Evolutionary conservation across 37 sponge, comb jelly and placozoan genomes (phyloP), one percentile per base, ranked within the genome.

Genomic region (Chondrosia reniformis): DNA sequence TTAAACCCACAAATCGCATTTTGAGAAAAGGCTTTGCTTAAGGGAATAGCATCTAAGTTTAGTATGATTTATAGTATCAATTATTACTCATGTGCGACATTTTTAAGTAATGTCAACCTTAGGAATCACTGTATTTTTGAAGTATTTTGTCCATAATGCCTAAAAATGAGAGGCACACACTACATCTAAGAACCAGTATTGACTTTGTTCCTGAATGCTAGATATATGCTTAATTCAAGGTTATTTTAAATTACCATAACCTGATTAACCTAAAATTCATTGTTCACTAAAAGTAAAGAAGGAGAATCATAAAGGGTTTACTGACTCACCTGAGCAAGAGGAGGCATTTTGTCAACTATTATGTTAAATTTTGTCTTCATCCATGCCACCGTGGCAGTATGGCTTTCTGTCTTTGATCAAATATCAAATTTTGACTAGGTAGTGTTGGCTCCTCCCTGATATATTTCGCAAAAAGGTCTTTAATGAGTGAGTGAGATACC

Each of bases 401-500:
- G 17, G 27, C 27, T 61, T 8, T 61, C 27, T 22, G 63, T 25
- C 63, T 61, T 61, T 22, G 27, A 22, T 8, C 63, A 25, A 9
- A 8, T 12, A 9, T 22, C 27, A 25, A 61, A 24, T 61, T 12
- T 61, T 61, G 63, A 22, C n/a, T 9, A 9, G 7, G n/a, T 22
- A 9, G 17, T 22, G 7, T 22, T 61, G 25, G 8, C 8, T 12
- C 63, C 63, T 28, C n/a, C 63, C 27, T 61, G 17, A 22, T 24
- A 22, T n/a, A n/a, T n/a, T 22, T 12, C 25, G 13, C 79, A 34
- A 84, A 84, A 28, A 33, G n/a, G 4, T n/a, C n/a, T n/a, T n/a
- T n/a, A n/a, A n/a, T n/a, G n/a, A n/a, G n/a, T n/a, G n/a, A n/a
- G n/a, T n/a, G n/a, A n/a, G n/a, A n/a, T n/a, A n/a, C n/a, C n/a